A percentile compares a stretch with the other conserved stretches of the same genome.
Evolutionary conservation across 1,140 invertebrate genomes (phyloP).

Genomic region (Phocides pigmalion): DNA sequence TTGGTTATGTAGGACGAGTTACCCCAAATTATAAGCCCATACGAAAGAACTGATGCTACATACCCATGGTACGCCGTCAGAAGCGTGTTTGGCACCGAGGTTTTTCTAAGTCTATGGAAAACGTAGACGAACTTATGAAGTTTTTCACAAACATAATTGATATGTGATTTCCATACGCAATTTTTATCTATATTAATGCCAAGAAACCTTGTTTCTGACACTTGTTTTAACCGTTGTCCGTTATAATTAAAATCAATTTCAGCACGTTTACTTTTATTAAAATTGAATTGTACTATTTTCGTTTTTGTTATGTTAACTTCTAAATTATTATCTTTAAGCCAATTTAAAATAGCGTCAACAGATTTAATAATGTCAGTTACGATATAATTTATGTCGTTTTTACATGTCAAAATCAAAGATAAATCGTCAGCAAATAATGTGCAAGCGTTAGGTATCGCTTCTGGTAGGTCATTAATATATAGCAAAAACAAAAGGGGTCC

Average conservation of each 20-base stretch:
- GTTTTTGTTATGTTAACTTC: slow-evolving; percentile 1
- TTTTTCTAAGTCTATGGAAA: no score
- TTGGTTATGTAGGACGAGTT: no score
- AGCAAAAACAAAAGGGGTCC: no score
- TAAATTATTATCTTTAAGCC: slow-evolving; percentile 6
- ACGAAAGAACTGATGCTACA: not conserved
- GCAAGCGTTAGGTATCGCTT: no score
- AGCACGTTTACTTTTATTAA: not conserved
- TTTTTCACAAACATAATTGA: no score
- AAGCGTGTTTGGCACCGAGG: no score
- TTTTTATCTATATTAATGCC: slow-evolving; percentile 7
- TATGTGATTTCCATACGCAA: not conserved
- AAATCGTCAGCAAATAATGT: slow-evolving; percentile 6
- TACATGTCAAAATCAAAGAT: not conserved
- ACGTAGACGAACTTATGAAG: no score
- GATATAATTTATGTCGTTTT: not conserved
- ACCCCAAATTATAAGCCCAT: no score
- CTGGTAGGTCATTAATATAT: no score
- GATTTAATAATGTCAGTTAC: slow-evolving; percentile 1
- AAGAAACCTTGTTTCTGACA: not conserved
- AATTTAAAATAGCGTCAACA: slow-evolving; percentile 1
- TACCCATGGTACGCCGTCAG: no score
- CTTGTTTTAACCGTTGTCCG: not conserved
- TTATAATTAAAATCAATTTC: not conserved
- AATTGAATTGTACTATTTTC: not conserved